Percentiles rank a stretch among this genome's conserved stretches.
Evolutionary conservation across 2,797 vertebrate genomes (phyloP).

Genomic region (Gambusia yucatana): DNA sequence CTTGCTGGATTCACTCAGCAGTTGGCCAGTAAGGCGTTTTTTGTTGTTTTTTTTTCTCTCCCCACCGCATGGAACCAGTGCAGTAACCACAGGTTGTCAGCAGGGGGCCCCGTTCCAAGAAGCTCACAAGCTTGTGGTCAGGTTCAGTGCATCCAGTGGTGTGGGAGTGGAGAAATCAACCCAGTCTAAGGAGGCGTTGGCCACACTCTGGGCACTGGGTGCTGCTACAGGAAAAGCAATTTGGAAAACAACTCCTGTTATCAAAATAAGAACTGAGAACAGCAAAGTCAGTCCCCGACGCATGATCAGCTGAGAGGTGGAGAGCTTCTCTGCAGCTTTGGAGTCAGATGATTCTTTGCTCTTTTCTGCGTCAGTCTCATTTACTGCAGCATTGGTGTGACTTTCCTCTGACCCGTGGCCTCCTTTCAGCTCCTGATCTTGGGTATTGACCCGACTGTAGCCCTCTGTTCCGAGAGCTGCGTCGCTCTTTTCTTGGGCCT

Average conservation of each 20-base stretch:
- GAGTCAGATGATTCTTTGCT: constrained; percentile 31
- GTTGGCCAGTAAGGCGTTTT: background rate
- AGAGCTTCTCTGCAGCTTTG: constrained; percentile 36
- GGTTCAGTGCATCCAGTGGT: constrained; percentile 20
- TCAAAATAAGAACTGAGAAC: constrained; percentile 58
- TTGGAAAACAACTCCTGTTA: constrained; percentile 75
- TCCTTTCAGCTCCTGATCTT: constrained; percentile 58
- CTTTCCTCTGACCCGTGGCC: constrained; percentile 16
- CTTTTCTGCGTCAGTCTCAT: constrained; percentile 32
- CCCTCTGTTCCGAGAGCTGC: constrained; percentile 35
- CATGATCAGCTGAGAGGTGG: constrained; percentile 74
- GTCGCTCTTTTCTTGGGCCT: constrained; percentile 45
- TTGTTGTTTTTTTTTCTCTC: background rate
- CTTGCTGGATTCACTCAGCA: constrained; percentile 34
- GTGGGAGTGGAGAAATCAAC: constrained; percentile 59
- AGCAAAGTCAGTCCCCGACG: constrained; percentile 68
- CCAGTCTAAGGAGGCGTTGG: constrained; percentile 68
- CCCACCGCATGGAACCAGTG: background rate
- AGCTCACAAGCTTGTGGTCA: constrained; percentile 35
- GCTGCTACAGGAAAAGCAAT: constrained; percentile 72
- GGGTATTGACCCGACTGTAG: constrained; percentile 62
- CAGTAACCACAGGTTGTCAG: constrained; percentile 12
- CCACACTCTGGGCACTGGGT: constrained; percentile 5
- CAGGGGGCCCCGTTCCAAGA: constrained; percentile 19
- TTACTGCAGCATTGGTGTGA: background rate